Evolutionary conservation across 2,888 invertebrate genomes (phyloP), one percentile per base, ranked within the genome.

Genomic region (Orthonychiurus folsomi): DNA sequence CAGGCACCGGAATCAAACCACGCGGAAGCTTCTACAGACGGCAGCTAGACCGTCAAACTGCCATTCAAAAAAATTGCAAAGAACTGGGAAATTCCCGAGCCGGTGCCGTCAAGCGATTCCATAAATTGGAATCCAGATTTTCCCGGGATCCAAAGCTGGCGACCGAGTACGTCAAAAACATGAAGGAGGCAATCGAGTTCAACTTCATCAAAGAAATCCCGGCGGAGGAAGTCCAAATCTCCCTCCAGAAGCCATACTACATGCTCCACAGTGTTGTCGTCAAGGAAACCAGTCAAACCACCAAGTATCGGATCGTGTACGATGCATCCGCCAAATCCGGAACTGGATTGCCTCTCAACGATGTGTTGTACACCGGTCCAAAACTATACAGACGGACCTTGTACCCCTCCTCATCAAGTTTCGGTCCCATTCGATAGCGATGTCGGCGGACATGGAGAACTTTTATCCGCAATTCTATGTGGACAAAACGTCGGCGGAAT

Each of bases 281-380:
- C 18, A 57, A 57, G 20, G 3, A 2, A n/a, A 27, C 57, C 27
- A 57, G 57, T 47, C 12, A 27, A 3, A 28, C n/a, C 23, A 57
- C 57, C 3, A 57, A 27, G 23, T 3, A 28, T n/a, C 57, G 57
- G 9, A n/a, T 57, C 5, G 57, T 57, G 3, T 57, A 27, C 26
- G 37, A 57, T 20, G 23, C 25, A 5, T 57, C 57, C 12, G 26
- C 57, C 20, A 57, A 28, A 28, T 28, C 57, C 37, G 2, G 3
- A 57, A 3, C 18, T 2, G 57, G 57, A 27, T 23, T n/a, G 5
- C 28, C 57, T 28, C 28, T 57, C n/a, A 57, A 57, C 23, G 57
- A 57, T 21, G 12, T 57, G 3, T 20, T 57, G 3, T 3, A 20
- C 37, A 57, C 26, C 9, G 57, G 57, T 23, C 57, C 57, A 18